phyloP scores from a whole-genome alignment of 2,797 vertebrate genomes.

The Aldrovandia affinis region DNA sequence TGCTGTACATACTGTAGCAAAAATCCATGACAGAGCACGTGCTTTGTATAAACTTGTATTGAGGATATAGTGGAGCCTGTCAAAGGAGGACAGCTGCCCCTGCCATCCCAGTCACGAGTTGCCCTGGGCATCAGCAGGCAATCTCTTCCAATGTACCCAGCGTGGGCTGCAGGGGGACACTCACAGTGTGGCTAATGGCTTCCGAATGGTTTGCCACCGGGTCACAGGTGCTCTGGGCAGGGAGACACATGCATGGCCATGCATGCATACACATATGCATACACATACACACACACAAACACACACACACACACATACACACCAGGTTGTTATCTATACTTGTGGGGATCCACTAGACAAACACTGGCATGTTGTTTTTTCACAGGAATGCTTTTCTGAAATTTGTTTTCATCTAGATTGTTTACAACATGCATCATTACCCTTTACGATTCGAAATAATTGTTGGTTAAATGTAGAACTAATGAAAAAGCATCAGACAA shows the following conservation, averaged over 20 bases:
- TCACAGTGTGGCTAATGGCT: slow-evolving; percentile 96
- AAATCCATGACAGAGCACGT: not conserved
- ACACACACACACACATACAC: not conserved
- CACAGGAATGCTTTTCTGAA: too few species aligned
- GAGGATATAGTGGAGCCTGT: slow-evolving; percentile 35
- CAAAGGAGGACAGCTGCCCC: slow-evolving; percentile 39
- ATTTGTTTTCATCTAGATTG: too few species aligned
- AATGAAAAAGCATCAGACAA: too few species aligned
- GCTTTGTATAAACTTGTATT: too few species aligned
- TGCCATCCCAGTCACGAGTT: slow-evolving; percentile 59
- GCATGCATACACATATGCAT: not conserved
- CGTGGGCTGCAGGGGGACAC: slow-evolving; percentile 90
- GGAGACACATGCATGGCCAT: slow-evolving; percentile 22
- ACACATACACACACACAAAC: not conserved
- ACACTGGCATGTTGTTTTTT: too few species aligned
- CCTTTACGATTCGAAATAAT: too few species aligned
- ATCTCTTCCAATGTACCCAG: slow-evolving; percentile 95
- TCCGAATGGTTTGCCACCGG: slow-evolving; percentile 92
- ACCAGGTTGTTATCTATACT: not conserved
- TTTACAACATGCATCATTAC: too few species aligned
- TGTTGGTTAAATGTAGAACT: too few species aligned
- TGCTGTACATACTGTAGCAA: not conserved
- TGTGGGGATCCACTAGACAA: too few species aligned
- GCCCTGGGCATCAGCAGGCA: slow-evolving; percentile 76
- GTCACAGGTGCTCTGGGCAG: slow-evolving; percentile 87